Evolutionary conservation across 2,888 invertebrate genomes (phyloP).

Genomic region (Nymphalis c-album): DNA sequence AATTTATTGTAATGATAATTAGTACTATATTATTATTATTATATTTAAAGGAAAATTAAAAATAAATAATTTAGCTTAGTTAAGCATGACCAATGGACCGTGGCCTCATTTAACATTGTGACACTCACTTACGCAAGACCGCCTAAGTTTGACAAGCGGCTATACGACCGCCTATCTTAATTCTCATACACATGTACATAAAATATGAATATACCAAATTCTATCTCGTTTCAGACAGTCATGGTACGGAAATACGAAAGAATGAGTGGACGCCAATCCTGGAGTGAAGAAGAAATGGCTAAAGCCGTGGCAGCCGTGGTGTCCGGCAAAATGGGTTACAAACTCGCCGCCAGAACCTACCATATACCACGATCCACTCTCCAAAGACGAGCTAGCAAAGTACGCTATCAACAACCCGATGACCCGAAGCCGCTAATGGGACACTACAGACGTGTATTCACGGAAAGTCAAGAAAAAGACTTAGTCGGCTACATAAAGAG

Average conservation of each 20-base stretch:
- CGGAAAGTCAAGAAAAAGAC: conserved; percentile 75
- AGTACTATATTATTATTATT: not conserved
- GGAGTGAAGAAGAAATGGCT: conserved; percentile 78
- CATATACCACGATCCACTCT: conserved; percentile 77
- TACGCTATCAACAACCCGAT: conserved; percentile 71
- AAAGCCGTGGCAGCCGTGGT: conserved; percentile 77
- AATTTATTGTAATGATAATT: not conserved
- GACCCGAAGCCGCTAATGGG: conserved; percentile 76
- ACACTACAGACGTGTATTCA: conserved; percentile 74
- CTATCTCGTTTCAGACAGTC: conserved; percentile 60
- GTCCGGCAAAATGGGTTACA: conserved; percentile 78
- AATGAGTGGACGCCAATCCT: conserved; percentile 77
- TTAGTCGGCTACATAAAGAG: conserved; percentile 76
- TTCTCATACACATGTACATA: conserved; percentile 2
- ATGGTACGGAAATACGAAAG: conserved; percentile 80
- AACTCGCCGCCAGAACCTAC: conserved; percentile 73
- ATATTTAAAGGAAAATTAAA: not conserved
- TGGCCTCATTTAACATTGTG: conserved; percentile 30
- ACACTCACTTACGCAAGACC: conserved; percentile 31
- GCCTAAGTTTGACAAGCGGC: conserved; percentile 23
- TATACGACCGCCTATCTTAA: not conserved
- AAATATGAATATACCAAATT: conserved; percentile 20
- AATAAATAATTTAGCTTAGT: conserved; percentile 18
- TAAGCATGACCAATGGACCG: conserved; percentile 19
- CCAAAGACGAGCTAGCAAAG: conserved; percentile 74